Evolutionary conservation across 2,888 invertebrate genomes (phyloP), one percentile per base, ranked within the genome.

Genomic region (Mayetiola destructor): DNA sequence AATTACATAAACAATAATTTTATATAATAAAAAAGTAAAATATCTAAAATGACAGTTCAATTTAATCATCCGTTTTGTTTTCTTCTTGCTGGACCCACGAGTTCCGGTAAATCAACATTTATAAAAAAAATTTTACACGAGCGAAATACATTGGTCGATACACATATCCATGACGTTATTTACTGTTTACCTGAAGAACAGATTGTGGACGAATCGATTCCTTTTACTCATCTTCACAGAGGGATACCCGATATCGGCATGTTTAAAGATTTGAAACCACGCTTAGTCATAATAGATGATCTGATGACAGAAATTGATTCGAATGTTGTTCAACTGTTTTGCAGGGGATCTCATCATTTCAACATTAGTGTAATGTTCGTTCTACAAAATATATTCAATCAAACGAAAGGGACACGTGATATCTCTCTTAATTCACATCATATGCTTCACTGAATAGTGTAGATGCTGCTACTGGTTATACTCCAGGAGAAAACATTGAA

Each of bases 391-490:
- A 55, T 55, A 14, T 55, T 55, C n/a, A 21, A 55, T 36, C 18
- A 35, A 32, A 36, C 36, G 4, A 55, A 55, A 36, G 55, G 36
- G 3, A 2, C 6, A 12, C 55, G 55, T 16, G 36, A 32, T 14
- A 55, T 36, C 10, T 55, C 55, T 2, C 30, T 55, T 9, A 55
- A 55, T 55, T 16, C 35, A 21, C 55, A 55, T n/a, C 36, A 55
- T 35, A 55, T 55, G n/a, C n/a, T n/a, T n/a, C n/a, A n/a, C n/a
- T n/a, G n/a, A n/a, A n/a, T n/a, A n/a, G n/a, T n/a, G n/a, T n/a
- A n/a, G n/a, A n/a, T n/a, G n/a, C n/a, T n/a, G n/a, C n/a, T n/a
- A n/a, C n/a, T n/a, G n/a, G n/a, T n/a, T n/a, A n/a, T n/a, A n/a
- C n/a, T n/a, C n/a, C n/a, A n/a, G n/a, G n/a, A n/a, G n/a, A n/a